Conservation (phyloP, 1,140 invertebrate genomes). For the Batillaria attramentaria region DNA sequence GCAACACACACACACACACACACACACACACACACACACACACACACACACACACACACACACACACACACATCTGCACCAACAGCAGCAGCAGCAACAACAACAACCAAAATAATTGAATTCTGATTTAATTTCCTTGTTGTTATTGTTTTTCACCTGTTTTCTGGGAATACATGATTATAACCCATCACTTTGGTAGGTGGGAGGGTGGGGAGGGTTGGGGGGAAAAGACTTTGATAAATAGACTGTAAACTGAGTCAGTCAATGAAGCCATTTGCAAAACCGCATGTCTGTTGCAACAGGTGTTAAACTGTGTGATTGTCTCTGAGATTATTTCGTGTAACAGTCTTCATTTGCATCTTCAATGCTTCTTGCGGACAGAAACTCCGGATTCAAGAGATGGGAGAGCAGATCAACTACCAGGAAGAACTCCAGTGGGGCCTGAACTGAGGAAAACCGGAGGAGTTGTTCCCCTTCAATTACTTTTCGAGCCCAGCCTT, state of each 20-base stretch:
- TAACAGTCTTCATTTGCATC: neutral
- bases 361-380: neutral
- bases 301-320: neutral
- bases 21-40: neutral
- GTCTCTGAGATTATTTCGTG: neutral
- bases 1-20: neutral
- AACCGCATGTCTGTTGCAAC: too few species aligned
- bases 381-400: neutral
- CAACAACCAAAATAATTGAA: too few species aligned
- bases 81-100: too few species aligned
- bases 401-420: neutral
- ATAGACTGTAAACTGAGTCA: too few species aligned
- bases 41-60: neutral
- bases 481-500: neutral
- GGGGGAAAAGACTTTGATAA: too few species aligned
- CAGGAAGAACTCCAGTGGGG: neutral
- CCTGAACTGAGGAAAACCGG: neutral
- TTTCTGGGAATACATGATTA: neutral
- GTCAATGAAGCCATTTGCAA: too few species aligned
- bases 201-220: too few species aligned
- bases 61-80: neutral
- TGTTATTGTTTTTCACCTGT: neutral
- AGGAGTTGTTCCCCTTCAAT: neutral
- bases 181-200: neutral
- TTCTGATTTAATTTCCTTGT: neutral